These are phyloP conservation scores for Uropsilus gracilis DNA, from an alignment of 2,113 vertebrate genomes.

Conservation along the genomic window DNA sequence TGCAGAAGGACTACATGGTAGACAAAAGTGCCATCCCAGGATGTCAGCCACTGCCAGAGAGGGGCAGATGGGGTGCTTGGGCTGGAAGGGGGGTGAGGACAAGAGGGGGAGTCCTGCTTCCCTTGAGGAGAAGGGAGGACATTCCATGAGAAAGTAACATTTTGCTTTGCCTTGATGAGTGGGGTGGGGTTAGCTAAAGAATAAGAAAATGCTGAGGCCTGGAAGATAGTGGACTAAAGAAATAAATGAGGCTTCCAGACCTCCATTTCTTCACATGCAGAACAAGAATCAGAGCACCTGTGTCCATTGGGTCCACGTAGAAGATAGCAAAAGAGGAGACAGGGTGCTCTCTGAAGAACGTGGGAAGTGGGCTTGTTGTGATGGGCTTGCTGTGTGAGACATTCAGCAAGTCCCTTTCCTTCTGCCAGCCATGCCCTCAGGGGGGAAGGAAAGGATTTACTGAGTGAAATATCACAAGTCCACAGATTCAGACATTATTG, in stretches of 20 bases:
- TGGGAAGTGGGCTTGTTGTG: accelerated
- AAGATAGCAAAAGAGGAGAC: background rate
- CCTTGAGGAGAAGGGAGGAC: background rate
- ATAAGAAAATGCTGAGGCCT: background rate
- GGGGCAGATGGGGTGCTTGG: background rate
- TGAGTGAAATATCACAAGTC: background rate
- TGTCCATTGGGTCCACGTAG: no score
- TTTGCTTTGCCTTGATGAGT: background rate
- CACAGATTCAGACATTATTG: background rate
- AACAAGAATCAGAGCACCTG: background rate
- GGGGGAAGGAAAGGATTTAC: no score
- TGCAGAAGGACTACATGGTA: background rate
- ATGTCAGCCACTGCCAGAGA: background rate
- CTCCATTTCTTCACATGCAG: background rate
- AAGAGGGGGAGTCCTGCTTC: background rate
- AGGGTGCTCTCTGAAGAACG: no score
- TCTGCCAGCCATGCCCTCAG: background rate
- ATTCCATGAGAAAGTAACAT: background rate
- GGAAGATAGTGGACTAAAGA: background rate
- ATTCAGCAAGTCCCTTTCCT: background rate
- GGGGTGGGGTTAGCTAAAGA: background rate
- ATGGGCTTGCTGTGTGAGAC: no score
- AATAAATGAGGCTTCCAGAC: background rate
- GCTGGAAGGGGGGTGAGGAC: background rate
- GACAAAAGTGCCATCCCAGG: background rate